Conservation (phyloP, 2,113 vertebrate species). For the Misgurnus mizolepis region DNA sequence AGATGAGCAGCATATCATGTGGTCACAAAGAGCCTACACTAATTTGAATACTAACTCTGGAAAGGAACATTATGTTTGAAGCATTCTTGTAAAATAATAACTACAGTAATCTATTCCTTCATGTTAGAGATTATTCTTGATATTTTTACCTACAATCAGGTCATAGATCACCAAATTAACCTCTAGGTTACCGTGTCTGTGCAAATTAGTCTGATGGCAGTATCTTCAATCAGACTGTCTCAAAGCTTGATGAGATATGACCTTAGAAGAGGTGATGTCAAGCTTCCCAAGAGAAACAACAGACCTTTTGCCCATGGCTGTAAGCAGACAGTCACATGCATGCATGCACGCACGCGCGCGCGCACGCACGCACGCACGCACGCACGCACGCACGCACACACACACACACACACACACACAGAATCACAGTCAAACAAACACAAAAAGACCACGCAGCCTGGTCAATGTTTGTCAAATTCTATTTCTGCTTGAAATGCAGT, state of each 20-base stretch:
- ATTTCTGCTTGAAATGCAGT: not conserved
- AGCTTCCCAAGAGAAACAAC: constrained; percentile 12
- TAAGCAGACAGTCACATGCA: not conserved
- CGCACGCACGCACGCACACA: not conserved
- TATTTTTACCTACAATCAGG: not conserved
- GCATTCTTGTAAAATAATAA: not conserved
- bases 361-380: not conserved
- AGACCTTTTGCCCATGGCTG: constrained; percentile 2
- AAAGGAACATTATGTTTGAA: too few relatives aligned
- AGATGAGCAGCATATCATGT: not conserved
- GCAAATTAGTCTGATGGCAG: constrained; percentile 13
- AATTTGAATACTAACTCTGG: too few relatives aligned
- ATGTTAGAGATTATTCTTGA: not conserved
- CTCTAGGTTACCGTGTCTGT: not conserved
- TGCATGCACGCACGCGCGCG: not conserved
- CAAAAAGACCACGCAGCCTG: not conserved
- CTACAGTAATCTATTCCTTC: constrained; percentile 6
- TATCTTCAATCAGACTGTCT: not conserved
- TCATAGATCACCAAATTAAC: constrained; percentile 12
- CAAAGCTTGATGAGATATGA: not conserved
- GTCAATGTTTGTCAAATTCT: constrained; percentile 17
- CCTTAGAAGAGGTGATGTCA: not conserved
- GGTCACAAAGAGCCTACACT: not conserved
- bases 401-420: not conserved
- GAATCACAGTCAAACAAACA: not conserved